Base-by-base conservation (phyloP, 1,140 invertebrate genomes). In the Whitmania pigra region DNA sequence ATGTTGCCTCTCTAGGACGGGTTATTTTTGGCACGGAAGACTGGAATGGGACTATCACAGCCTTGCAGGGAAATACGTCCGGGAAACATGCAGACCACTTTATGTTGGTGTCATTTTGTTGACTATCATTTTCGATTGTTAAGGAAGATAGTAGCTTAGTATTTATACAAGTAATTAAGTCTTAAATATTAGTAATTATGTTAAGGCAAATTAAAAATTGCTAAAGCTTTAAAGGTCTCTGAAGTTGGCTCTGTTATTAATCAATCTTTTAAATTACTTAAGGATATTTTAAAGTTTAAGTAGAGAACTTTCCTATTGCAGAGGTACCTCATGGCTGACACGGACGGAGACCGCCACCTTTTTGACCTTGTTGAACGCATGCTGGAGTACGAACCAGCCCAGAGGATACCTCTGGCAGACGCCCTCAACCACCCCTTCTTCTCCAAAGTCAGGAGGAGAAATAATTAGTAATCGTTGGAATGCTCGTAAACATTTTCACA, bases 351-450 rank as follows among this genome's bases (percentile, higher is more conserved):
- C 81, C 86, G 88, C 72, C 88, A 93, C 77, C 83, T 99, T 75
- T 97, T 99, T 83, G 92, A 98, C 79, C 84, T 99, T 74, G 90
- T 99, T 75, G 87, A 89, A 75, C 88, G 88, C 82, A 99, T 99
- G 95, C 83, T 99, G 78, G 93, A 97, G 74, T 99, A 98, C 83
- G 93, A 98, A 78, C 94, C 95, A 36, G 85, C 86, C 15, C 88
- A 91, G 77, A 86, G 97, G 63, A 91, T 98, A 75, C 89, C 89
- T 69, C 84, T 99, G 73, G 86, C 87, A 53, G 93, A 98, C 75
- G 91, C 94, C 15, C 82, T 99, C 73, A 83, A 86, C 31, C 96
- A 99, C 85, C 89, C 91, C 22, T 98, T 97, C 85, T 98, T 98
- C 82, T 88, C 88, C 40, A 40, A 73, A 36, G 53, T 73, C 40